Evolutionary conservation across 2,888 invertebrate genomes (phyloP).

Genomic region (Gandaritis pyraliata): DNA sequence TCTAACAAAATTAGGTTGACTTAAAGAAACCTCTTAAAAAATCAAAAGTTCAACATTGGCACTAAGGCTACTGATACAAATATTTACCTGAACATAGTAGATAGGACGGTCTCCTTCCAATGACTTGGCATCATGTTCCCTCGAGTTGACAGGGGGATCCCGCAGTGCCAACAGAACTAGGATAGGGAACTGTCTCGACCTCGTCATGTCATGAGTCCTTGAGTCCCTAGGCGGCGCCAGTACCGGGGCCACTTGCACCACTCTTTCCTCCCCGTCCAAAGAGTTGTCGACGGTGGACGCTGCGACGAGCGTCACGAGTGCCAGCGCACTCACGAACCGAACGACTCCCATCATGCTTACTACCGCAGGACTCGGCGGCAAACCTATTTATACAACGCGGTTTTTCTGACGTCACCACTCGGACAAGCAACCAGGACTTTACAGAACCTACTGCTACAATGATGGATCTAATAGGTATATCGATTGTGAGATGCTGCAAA

Average conservation of each 20-base stretch:
- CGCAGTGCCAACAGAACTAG: constrained; percentile 66
- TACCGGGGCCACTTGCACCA: constrained; percentile 73
- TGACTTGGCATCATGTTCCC: constrained; percentile 68
- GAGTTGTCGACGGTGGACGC: constrained; percentile 69
- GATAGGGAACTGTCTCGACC: constrained; percentile 75
- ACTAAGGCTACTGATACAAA: constrained; percentile 7
- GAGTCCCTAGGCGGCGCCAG: constrained; percentile 74
- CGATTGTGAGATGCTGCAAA: constrained; percentile 8
- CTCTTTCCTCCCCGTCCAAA: constrained; percentile 65
- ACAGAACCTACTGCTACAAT: constrained; percentile 62
- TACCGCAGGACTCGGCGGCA: constrained; percentile 68
- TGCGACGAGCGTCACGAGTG: constrained; percentile 56
- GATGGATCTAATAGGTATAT: constrained; percentile 50
- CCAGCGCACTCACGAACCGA: constrained; percentile 56
- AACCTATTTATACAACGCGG: constrained; percentile 76
- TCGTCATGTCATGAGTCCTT: constrained; percentile 62
- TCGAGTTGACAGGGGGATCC: constrained; percentile 49
- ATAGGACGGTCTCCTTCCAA: constrained; percentile 65
- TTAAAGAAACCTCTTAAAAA: too few species aligned
- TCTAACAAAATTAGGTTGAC: too few species aligned
- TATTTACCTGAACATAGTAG: constrained; percentile 70
- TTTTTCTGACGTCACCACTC: constrained; percentile 68
- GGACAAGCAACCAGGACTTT: constrained; percentile 52
- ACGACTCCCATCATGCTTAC: constrained; percentile 73
- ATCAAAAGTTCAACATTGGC: too few species aligned